Evolutionary conservation across 2,888 invertebrate species (phyloP).

Genomic region (Xestoiulus laeticollis): DNA sequence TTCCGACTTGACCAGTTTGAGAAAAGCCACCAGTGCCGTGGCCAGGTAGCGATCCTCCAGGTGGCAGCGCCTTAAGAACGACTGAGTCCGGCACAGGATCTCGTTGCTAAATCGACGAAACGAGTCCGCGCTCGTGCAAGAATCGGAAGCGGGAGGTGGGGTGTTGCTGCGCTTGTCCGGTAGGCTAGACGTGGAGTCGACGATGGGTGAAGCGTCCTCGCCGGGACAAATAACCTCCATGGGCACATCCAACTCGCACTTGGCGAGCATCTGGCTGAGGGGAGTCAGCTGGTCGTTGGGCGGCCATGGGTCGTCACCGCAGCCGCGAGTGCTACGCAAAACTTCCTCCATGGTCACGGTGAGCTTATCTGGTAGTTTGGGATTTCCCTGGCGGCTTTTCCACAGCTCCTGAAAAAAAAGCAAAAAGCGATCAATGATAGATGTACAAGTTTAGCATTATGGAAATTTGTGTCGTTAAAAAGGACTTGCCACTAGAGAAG

Average conservation of each 20-base stretch:
- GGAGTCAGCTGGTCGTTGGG: neutral
- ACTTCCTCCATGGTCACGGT: constrained; percentile 51
- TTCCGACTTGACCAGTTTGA: constrained; percentile 46
- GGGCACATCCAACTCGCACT: neutral
- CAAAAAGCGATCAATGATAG: too few relatives aligned
- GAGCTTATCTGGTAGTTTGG: constrained; percentile 49
- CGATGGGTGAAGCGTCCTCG: neutral
- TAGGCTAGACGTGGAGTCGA: neutral
- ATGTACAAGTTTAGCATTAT: too few relatives aligned
- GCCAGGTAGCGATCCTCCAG: constrained; percentile 46
- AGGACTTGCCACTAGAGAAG: constrained; percentile 49
- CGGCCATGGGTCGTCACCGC: too few relatives aligned
- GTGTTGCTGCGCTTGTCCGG: neutral
- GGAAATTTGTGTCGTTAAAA: neutral
- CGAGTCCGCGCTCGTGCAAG: neutral
- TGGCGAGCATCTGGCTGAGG: constrained; percentile 1
- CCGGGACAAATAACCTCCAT: too few relatives aligned
- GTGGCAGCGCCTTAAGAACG: neutral
- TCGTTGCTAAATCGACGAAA: constrained; percentile 32
- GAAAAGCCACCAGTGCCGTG: constrained; percentile 51
- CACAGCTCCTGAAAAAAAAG: constrained; percentile 53
- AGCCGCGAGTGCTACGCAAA: neutral
- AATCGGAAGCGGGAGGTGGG: neutral
- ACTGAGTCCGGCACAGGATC: neutral
- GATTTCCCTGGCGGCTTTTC: constrained; percentile 51